phyloP scores from a whole-genome alignment of 1,140 invertebrate species.

The Charaxes varanes region DNA sequence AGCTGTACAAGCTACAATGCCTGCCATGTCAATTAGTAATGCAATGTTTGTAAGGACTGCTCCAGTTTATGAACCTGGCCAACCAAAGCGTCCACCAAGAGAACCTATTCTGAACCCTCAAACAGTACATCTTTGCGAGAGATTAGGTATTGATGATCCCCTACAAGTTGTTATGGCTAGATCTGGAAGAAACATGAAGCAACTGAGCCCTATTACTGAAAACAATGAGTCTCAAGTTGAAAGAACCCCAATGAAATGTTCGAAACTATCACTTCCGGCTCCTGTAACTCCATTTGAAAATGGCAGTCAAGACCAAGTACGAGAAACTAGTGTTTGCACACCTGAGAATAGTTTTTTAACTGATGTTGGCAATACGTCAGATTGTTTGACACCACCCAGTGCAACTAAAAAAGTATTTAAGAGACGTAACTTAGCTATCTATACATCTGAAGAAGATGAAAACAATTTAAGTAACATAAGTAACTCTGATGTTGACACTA shows the following conservation, averaged over 20 bases:
- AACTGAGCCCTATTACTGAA: conserved; percentile 10
- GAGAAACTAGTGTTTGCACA: conserved; percentile 28
- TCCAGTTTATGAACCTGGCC: conserved; percentile 75
- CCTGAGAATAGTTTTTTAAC: conserved; percentile 28
- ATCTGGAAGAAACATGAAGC: conserved; percentile 43
- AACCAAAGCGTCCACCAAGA: conserved; percentile 43
- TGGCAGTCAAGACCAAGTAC: conserved; percentile 33
- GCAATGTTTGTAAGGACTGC: conserved; percentile 86
- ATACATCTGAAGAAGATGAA: conserved; percentile 42
- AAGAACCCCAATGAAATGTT: conserved; percentile 41
- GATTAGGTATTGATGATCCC: conserved; percentile 74
- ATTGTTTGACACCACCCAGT: conserved; percentile 40
- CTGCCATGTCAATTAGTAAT: conserved; percentile 80
- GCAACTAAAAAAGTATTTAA: conserved; percentile 62
- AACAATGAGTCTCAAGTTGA: conserved; percentile 13
- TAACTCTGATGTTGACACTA: conserved; percentile 28
- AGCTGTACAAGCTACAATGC: too few relatives aligned
- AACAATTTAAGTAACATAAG: conserved; percentile 21
- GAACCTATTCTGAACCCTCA: conserved; percentile 84
- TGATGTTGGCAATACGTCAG: conserved; percentile 26
- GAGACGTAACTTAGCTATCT: conserved; percentile 62
- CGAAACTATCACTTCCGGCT: conserved; percentile 49
- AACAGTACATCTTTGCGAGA: conserved; percentile 87
- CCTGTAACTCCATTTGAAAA: conserved; percentile 46
- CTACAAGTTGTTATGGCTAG: conserved; percentile 57